Evolutionary conservation across 2,888 invertebrate genomes (phyloP).

Genomic region (Zele albiditarsus): DNA sequence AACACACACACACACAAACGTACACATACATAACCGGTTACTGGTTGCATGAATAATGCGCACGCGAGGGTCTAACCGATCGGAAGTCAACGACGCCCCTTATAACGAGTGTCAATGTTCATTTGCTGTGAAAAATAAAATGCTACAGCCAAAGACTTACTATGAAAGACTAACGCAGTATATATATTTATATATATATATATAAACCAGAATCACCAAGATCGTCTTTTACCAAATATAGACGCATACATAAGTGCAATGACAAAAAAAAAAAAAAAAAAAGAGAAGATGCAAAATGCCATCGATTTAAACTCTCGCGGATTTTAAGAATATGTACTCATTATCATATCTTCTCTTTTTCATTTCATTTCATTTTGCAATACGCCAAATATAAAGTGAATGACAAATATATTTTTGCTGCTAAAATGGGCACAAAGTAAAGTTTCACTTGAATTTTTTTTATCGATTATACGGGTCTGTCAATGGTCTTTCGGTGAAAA

Average conservation of each 20-base stretch:
- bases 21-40: constrained; percentile 32
- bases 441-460: constrained; percentile 21
- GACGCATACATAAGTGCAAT: neutral
- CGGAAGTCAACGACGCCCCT: constrained; percentile 41
- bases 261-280: constrained; percentile 6
- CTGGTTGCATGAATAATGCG: constrained; percentile 42
- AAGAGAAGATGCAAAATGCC: neutral
- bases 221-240: constrained; percentile 30
- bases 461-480: neutral
- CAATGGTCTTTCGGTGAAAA: neutral
- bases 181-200: neutral
- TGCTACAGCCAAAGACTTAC: neutral
- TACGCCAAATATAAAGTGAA: constrained; percentile 10
- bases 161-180: neutral
- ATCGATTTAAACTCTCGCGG: neutral
- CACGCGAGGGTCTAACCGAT: constrained; percentile 31
- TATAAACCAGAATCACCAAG: neutral
- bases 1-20: neutral
- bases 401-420: neutral
- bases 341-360: neutral
- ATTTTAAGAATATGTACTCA: neutral
- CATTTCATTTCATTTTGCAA: neutral
- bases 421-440: constrained; percentile 12
- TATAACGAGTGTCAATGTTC: constrained; percentile 45
- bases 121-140: constrained; percentile 38